Percentiles rank a stretch among this genome's conserved stretches.
Conservation (phyloP, 2,113 vertebrate species). For the Mormoops blainvillei region DNA sequence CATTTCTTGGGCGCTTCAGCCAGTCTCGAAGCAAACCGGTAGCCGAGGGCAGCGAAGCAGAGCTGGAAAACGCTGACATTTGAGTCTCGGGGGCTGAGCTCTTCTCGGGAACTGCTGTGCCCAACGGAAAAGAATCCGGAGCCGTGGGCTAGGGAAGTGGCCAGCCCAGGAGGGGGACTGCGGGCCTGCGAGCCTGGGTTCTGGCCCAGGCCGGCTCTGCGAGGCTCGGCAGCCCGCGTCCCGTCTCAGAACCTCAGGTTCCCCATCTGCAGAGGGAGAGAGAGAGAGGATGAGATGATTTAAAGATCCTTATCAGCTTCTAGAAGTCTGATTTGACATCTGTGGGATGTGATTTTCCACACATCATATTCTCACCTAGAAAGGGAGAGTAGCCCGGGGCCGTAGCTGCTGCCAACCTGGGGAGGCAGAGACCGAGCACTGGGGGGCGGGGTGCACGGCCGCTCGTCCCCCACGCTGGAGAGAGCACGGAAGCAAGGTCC, state of each 20-base stretch:
- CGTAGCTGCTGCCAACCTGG: not conserved
- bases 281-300: not conserved
- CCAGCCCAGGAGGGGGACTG: not conserved
- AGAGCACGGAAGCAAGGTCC: not conserved
- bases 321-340: not conserved
- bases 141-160: not conserved
- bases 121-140: not conserved
- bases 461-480: not conserved
- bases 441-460: fast-evolving
- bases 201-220: not conserved
- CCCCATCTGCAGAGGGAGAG: not conserved
- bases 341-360: not conserved
- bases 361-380: not conserved
- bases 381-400: not conserved
- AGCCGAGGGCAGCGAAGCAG: not conserved
- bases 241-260: not conserved
- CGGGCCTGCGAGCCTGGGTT: fast-evolving
- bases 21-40: constrained; percentile 54
- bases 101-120: not conserved
- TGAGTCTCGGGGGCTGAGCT: not conserved
- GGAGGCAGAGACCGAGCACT: not conserved
- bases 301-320: not conserved
- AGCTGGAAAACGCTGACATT: not conserved
- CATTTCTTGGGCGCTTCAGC: constrained; percentile 23
- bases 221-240: not conserved